Base-by-base conservation (phyloP, 64 coral and sea anemone genomes). In the Acropora yongei region DNA sequence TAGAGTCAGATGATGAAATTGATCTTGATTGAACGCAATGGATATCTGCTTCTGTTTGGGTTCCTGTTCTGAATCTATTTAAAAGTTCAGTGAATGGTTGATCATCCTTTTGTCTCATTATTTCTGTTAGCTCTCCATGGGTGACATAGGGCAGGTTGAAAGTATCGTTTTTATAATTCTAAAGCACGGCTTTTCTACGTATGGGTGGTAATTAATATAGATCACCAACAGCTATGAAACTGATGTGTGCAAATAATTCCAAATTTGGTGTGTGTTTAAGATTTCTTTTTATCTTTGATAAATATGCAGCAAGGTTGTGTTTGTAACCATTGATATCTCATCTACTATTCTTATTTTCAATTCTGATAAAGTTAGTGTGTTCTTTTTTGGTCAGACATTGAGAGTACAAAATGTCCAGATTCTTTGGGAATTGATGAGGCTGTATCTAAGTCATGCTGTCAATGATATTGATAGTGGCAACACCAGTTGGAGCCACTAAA, bases 31-130 rank as follows among this genome's bases (percentile, higher is more conserved):
- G 83, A 93, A 87, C 87, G 65, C 57, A 87, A 40, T 93, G 57
- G 73, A 93, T 93, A 66, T 94, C 92, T 84, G 20, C 78, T 93
- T 89, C 69, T 49, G 92, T 93, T 83, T 93, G 76, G 30, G 91
- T 47, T 41, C 16, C 92, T 61, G 92, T 93, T 76, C 92, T 82
- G 78, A 93, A 41, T 82, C 84, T 88, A 82, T 93, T 93, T 75
- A 93, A 88, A 67, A 93, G 49, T 82, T 93, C 72, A 75, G 60
- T 66, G 47, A 92, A 86, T 79, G 83, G 73, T 71, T 87, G 42
- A 13, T 77, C 75, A 77, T 77, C 42, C 46, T 77, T 77, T 77
- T 46, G 75, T 48, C 75, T 77, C 75, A 77, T 77, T 77, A 77
- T 77, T 77, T 77, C 75, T 77, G 75, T 77, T 77, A 77, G 75